phyloP scores from a whole-genome alignment of 2,888 invertebrate species.

The Tuberolachnus salignus region DNA sequence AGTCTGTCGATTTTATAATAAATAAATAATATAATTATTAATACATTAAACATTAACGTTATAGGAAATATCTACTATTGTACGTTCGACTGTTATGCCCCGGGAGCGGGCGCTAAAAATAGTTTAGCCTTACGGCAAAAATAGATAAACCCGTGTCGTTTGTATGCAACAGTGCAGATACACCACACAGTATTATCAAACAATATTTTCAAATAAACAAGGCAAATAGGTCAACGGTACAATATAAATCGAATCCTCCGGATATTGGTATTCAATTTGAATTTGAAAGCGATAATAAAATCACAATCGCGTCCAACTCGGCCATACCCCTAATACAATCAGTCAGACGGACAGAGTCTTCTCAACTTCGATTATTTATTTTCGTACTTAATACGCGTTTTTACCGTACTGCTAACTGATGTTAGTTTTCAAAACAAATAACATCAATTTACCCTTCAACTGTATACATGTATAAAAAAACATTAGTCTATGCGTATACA shows the following conservation, averaged over 20 bases:
- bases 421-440: too few relatives aligned
- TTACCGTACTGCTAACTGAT: too few relatives aligned
- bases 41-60: too few relatives aligned
- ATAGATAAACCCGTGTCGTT: not conserved
- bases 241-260: constrained; percentile 19
- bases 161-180: too few relatives aligned
- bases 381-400: too few relatives aligned
- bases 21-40: too few relatives aligned
- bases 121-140: not conserved
- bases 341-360: not conserved
- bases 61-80: too few relatives aligned
- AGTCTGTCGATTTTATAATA: too few relatives aligned
- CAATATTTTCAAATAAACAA: constrained; percentile 31
- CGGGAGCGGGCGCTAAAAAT: not conserved
- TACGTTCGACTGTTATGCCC: too few relatives aligned
- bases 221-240: constrained; percentile 36
- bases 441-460: too few relatives aligned
- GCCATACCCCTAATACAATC: not conserved
- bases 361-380: not conserved
- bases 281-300: constrained; percentile 49
- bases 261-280: constrained; percentile 15
- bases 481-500: too few relatives aligned
- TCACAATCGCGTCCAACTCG: constrained; percentile 7
- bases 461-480: not conserved
- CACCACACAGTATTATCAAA: not conserved